Conservation (phyloP, 2,113 vertebrate species). For the Prionailurus viverrinus region DNA sequence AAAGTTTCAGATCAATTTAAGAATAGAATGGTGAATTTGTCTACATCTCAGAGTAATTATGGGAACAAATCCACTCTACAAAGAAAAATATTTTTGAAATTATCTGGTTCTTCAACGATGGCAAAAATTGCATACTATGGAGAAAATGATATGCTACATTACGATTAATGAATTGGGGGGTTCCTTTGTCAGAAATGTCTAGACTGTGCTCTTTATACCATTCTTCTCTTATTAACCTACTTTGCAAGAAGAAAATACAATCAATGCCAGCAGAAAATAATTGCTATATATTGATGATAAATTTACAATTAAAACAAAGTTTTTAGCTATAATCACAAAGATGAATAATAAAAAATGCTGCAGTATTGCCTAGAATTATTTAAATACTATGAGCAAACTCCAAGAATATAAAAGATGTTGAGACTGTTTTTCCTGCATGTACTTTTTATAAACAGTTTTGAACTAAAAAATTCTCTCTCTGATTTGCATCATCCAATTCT, state of each 20-base stretch:
- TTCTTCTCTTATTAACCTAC: background rate
- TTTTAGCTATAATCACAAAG: background rate
- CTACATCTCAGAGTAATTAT: background rate
- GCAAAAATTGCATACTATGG: background rate
- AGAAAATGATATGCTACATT: constrained; percentile 1
- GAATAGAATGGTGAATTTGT: background rate
- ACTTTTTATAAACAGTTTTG: background rate
- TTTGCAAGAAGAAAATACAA: constrained; percentile 43
- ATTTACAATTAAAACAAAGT: constrained; percentile 18
- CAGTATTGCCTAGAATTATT: constrained; percentile 45
- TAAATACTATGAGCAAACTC: background rate
- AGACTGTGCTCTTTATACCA: background rate
- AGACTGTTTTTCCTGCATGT: constrained; percentile 22
- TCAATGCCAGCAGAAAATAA: background rate
- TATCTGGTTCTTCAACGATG: background rate
- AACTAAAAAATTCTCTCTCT: constrained; percentile 16
- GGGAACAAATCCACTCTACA: background rate
- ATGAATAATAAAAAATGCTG: background rate
- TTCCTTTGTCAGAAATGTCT: constrained; percentile 3
- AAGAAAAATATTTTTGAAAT: constrained; percentile 27
- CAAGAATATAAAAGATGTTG: background rate
- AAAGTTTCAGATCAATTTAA: background rate
- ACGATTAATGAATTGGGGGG: background rate
- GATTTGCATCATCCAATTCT: background rate
- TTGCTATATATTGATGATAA: constrained; percentile 31